Conservation (phyloP, 2,797 vertebrate species). For the Tadarida brasiliensis region DNA sequence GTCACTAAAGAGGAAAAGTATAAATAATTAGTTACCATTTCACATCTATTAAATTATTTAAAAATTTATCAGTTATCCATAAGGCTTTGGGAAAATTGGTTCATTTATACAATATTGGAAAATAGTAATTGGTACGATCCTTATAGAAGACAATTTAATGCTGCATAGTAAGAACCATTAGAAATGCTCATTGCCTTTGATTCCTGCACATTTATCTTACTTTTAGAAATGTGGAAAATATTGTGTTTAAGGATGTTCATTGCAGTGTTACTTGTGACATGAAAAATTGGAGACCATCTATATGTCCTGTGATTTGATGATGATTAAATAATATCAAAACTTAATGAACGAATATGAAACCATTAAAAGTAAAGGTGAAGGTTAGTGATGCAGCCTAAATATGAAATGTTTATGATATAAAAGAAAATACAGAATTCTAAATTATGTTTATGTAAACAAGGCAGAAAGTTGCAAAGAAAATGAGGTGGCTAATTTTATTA, state of each 20-base stretch:
- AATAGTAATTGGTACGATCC: background rate
- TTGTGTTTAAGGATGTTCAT: background rate
- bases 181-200: constrained; percentile 26
- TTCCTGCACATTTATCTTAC: background rate
- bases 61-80: background rate
- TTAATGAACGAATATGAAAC: constrained; percentile 4
- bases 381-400: background rate
- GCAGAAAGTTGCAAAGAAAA: constrained; percentile 6
- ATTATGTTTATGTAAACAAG: background rate
- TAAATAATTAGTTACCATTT: background rate
- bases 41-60: background rate
- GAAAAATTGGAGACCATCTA: constrained; percentile 14
- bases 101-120: background rate
- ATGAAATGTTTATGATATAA: constrained; percentile 2
- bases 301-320: background rate
- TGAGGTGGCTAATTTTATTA: background rate
- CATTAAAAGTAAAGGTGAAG: constrained; percentile 45
- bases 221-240: background rate
- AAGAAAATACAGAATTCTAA: background rate
- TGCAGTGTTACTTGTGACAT: background rate
- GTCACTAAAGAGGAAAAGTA: background rate
- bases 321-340: constrained; percentile 9
- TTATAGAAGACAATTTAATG: background rate
- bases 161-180: background rate
- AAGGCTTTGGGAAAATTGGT: constrained; percentile 7